These are phyloP conservation scores for Operophtera brumata DNA, from an alignment of 2,888 invertebrate genomes.

Conservation along the genomic window DNA sequence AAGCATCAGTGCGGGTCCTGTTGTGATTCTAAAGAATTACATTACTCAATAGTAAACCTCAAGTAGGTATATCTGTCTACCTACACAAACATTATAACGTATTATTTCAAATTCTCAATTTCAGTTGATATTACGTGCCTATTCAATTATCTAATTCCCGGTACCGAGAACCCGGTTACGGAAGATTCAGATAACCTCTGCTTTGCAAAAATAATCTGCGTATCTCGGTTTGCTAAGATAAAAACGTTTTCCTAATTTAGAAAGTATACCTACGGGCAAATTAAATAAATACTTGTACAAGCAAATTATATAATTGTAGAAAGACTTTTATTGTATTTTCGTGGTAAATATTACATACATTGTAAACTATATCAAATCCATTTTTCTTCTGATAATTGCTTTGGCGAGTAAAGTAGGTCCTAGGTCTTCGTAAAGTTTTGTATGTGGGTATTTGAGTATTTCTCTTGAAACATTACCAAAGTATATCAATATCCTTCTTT, in stretches of 20 bases:
- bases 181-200: conserved; percentile 4
- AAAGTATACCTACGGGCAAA: no score
- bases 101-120: conserved; percentile 21
- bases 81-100: neutral
- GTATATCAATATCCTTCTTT: no score
- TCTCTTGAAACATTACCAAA: no score
- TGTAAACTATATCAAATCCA: no score
- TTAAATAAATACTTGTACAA: no score
- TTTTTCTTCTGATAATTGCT: no score
- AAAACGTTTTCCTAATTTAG: neutral
- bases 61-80: neutral
- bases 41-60: conserved; percentile 39
- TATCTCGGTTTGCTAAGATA: neutral
- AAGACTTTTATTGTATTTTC: no score
- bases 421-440: no score
- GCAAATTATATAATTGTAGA: no score
- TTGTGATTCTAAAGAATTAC: conserved; percentile 59
- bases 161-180: conserved; percentile 11
- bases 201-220: conserved; percentile 4
- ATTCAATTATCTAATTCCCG: conserved; percentile 24
- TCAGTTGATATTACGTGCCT: conserved; percentile 17
- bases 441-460: no score
- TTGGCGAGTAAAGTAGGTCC: no score
- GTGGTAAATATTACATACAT: no score
- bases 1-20: conserved; percentile 52